Percentiles rank a stretch among this genome's conserved stretches.
Evolutionary conservation across 2,888 invertebrate species (phyloP).

Genomic region (Andrena haemorrhoa): DNA sequence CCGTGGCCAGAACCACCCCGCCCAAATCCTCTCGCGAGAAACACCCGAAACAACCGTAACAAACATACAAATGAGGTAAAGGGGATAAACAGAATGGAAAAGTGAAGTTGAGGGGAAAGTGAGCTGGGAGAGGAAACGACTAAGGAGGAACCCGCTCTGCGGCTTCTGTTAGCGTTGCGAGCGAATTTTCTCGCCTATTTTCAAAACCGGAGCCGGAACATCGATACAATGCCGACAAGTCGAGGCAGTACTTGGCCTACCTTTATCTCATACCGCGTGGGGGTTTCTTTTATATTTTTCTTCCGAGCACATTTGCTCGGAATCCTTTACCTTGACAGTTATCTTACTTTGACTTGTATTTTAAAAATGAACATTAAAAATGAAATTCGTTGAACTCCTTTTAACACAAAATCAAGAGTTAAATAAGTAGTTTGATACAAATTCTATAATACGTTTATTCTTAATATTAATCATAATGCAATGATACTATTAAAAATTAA

Average conservation of each 20-base stretch:
- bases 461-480: too few relatives aligned
- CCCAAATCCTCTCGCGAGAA: slow-evolving; percentile 67
- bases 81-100: slow-evolving; percentile 24
- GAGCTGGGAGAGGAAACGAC: not conserved
- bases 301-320: not conserved
- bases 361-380: too few relatives aligned
- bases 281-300: not conserved
- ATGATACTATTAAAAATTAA: too few relatives aligned
- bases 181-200: slow-evolving; percentile 45
- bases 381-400: too few relatives aligned
- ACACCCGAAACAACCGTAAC: slow-evolving; percentile 74
- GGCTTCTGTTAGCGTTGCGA: slow-evolving; percentile 63
- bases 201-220: slow-evolving; percentile 44
- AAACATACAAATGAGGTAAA: slow-evolving; percentile 79
- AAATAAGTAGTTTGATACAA: too few relatives aligned
- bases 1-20: slow-evolving; percentile 65
- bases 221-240: not conserved
- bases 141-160: slow-evolving; percentile 48
- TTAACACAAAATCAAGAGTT: too few relatives aligned
- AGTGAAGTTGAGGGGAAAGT: slow-evolving; percentile 7
- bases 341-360: too few relatives aligned
- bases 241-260: not conserved
- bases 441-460: too few relatives aligned
- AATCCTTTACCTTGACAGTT: too few relatives aligned
- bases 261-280: not conserved